Percentiles rank a stretch among this genome's conserved stretches.
These are phyloP conservation scores for Stegastes partitus DNA, from an alignment of 2,113 vertebrate species.

Conservation along the genomic window DNA sequence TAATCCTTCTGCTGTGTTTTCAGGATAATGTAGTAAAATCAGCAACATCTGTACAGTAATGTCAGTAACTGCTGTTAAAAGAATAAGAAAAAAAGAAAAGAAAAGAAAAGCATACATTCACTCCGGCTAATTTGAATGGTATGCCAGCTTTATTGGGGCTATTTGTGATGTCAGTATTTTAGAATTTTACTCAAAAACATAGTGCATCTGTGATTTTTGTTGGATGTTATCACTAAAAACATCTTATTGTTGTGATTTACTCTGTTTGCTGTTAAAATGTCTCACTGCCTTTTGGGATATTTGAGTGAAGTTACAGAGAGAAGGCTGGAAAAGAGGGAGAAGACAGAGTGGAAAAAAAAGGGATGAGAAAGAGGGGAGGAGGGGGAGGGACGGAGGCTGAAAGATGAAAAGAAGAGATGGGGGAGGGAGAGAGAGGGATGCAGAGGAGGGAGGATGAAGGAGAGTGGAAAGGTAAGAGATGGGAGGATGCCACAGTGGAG, in stretches of 20 bases:
- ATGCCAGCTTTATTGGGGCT: neutral
- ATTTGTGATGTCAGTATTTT: neutral
- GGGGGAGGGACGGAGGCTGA: neutral
- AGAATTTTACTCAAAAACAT: neutral
- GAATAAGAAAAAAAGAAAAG: too few relatives aligned
- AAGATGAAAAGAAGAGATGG: neutral
- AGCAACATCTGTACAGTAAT: neutral
- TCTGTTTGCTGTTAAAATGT: conserved; percentile 7
- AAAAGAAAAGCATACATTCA: neutral
- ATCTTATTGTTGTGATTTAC: neutral
- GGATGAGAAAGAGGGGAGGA: conserved; percentile 1
- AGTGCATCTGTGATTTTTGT: neutral
- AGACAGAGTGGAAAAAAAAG: neutral
- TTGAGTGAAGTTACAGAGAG: conserved; percentile 16
- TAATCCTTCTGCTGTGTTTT: neutral
- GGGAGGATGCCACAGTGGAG: neutral
- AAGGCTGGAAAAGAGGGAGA: conserved; percentile 5
- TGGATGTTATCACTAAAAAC: too few relatives aligned
- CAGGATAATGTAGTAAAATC: neutral
- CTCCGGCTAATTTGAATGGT: neutral
- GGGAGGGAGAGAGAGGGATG: neutral
- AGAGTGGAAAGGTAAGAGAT: neutral
- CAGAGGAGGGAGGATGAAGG: neutral
- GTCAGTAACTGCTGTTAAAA: neutral
- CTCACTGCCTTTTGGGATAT: neutral